Base-by-base conservation (phyloP, 2,113 vertebrate genomes). In the Odontesthes bonariensis region DNA sequence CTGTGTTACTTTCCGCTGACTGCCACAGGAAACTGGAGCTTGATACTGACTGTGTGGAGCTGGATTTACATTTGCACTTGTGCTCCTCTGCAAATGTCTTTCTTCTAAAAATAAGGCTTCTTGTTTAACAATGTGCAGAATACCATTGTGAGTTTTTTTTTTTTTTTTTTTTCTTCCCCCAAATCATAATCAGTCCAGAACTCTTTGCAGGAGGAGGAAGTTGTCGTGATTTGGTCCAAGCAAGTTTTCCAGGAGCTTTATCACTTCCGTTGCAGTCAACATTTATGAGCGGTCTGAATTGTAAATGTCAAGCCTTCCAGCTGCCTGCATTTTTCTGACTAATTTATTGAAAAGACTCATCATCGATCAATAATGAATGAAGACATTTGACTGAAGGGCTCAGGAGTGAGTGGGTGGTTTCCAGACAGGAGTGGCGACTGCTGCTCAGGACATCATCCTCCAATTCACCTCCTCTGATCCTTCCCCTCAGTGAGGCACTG, bases 221-320 rank as follows among this genome's bases (percentile, higher is more conserved):
- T 20, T 57, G 12, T 27, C 49, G 8, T 19, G 19, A 70, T 8
- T 40, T 35, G 12, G 14, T 69, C 44, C 6, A 12, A 74, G 49
- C 38, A 72, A 70, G 17, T 54, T 52, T 11, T 54, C 17, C 22
- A 27, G 22, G 47, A 38, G 32, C 19, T 79, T 38, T 47, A 40
- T 58, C 1, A 73, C 68, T 67, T 77, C 31, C 54, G 35, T 68
- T 49, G 33, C 78, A 81, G 89, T 74, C 68, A 89, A 77, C 61
- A 86, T 91, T 86, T 69, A 92, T 88, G 73, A 82, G 57, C 9
- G 32, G 53, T 66, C 54, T 46, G 49, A 62, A 77, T 83, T 75
- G 59, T 60, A 93, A 93, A 93, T 93, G 89, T 91, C 89, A 90
- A 27, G 35, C 33, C 52, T 91, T 91, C 86, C 79, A 67, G 57